These are phyloP conservation scores for Peribatodes rhomboidaria DNA, from an alignment of 2,888 invertebrate species.

Conservation along the genomic window DNA sequence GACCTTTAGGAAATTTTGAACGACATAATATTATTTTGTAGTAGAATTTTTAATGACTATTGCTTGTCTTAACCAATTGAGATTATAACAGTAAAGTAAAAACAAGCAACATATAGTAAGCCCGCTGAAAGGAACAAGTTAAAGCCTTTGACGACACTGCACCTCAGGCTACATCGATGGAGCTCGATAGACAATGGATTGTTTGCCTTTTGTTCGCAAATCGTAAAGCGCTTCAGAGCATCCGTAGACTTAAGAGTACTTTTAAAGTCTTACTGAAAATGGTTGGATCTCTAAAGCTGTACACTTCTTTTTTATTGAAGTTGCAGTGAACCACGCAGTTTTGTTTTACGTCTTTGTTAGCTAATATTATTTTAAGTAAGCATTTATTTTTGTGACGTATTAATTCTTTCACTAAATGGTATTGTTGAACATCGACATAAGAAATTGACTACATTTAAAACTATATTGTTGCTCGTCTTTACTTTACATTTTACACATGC, in stretches of 20 bases:
- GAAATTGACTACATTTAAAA: too few species aligned
- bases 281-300: constrained; percentile 48
- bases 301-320: background rate
- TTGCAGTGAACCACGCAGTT: background rate
- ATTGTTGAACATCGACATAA: too few species aligned
- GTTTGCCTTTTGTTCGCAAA: constrained; percentile 80
- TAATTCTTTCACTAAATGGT: too few species aligned
- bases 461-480: too few species aligned
- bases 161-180: constrained; percentile 73
- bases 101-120: constrained; percentile 59
- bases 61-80: too few species aligned
- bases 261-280: constrained; percentile 69
- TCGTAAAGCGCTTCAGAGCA: constrained; percentile 66
- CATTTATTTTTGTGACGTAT: too few species aligned
- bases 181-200: constrained; percentile 76
- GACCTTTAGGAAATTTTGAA: too few species aligned
- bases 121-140: constrained; percentile 64
- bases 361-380: background rate
- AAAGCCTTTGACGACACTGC: constrained; percentile 80
- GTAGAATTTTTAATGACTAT: too few species aligned
- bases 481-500: too few species aligned
- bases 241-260: constrained; percentile 64
- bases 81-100: too few species aligned
- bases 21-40: too few species aligned
- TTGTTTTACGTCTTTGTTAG: background rate